These are phyloP conservation scores for Pangasius mekongensis DNA, from an alignment of 2,797 vertebrate species.

Conservation along the genomic window DNA sequence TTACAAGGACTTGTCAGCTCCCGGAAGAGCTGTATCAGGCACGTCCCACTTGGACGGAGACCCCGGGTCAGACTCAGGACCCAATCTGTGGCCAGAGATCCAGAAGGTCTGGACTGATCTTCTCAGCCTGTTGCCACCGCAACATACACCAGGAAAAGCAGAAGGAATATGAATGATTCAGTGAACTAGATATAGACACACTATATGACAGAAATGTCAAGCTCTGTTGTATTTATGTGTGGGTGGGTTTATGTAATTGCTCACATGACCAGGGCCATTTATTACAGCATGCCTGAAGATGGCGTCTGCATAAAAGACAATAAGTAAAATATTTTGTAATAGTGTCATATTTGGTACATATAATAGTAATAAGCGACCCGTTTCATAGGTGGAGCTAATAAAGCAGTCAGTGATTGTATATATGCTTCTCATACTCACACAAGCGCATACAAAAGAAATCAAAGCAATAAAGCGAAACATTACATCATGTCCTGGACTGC, in stretches of 20 bases:
- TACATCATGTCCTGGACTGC: constrained; percentile 59
- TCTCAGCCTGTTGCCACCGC: background rate
- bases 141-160: background rate
- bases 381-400: background rate
- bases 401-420: background rate
- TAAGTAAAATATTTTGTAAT: background rate
- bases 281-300: background rate
- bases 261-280: background rate
- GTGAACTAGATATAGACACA: background rate
- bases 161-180: background rate
- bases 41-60: background rate
- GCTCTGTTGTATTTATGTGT: background rate
- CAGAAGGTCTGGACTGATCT: background rate
- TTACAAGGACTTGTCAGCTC: background rate
- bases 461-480: constrained; percentile 46
- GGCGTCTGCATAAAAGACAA: background rate
- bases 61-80: background rate
- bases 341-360: background rate
- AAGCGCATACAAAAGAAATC: constrained; percentile 23
- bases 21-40: background rate
- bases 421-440: constrained; percentile 7
- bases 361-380: background rate
- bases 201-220: background rate
- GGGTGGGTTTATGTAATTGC: background rate
- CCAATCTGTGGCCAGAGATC: background rate